Evolutionary conservation across 1,140 invertebrate genomes (phyloP).

Genomic region (Eubasilissa regina): DNA sequence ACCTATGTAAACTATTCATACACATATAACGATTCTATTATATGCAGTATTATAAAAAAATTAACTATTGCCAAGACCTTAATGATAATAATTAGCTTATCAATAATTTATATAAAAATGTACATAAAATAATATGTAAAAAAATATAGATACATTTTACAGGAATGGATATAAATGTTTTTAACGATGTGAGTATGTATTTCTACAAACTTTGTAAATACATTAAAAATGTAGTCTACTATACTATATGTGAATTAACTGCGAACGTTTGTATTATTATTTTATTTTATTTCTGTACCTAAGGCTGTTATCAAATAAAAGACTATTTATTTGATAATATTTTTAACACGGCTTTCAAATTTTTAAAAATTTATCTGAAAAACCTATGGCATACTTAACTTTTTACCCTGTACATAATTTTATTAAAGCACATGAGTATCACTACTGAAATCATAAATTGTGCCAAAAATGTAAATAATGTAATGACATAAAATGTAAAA

Average conservation of each 20-base stretch:
- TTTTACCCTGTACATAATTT: neutral
- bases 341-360: neutral
- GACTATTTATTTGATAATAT: neutral
- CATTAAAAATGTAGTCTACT: no score
- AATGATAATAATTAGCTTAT: conserved; percentile 23
- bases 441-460: conserved; percentile 18
- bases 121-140: neutral
- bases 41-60: conserved; percentile 18
- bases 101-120: neutral
- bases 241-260: neutral
- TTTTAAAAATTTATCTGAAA: neutral
- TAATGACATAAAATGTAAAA: neutral
- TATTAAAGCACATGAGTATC: neutral
- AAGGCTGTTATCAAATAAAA: neutral
- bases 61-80: conserved; percentile 12
- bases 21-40: neutral
- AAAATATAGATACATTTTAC: no score
- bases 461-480: conserved; percentile 19
- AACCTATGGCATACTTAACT: neutral
- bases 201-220: no score
- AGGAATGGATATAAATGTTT: no score
- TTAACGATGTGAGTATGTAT: no score
- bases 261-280: neutral
- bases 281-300: neutral
- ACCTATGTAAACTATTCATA: conserved; percentile 15